phyloP scores from a whole-genome alignment of 2,797 vertebrate species.

The Agapornis canus region DNA sequence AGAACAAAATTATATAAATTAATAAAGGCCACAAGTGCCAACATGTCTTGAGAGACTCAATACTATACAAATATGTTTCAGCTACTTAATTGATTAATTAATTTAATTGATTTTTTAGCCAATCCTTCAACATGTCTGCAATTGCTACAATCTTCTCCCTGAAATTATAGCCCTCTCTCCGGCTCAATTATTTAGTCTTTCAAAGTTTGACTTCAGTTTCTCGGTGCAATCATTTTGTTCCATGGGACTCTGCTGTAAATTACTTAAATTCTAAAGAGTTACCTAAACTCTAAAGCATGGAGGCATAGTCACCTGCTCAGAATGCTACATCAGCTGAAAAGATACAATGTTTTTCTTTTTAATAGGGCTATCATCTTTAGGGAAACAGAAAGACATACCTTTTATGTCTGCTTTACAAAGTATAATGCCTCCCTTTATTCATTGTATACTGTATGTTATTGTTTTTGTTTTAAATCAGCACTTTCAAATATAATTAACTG shows the following conservation, averaged over 20 bases:
- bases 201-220: conserved; percentile 33
- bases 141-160: neutral
- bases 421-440: neutral
- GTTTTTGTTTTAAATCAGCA: neutral
- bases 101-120: conserved; percentile 8
- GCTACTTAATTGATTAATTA: neutral
- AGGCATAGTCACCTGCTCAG: neutral
- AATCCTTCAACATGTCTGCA: neutral
- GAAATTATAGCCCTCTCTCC: conserved; percentile 17
- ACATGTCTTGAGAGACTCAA: neutral
- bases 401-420: neutral
- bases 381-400: neutral
- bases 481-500: neutral
- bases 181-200: neutral
- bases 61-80: conserved; percentile 5
- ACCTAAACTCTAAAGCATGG: neutral
- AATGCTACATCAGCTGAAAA: neutral
- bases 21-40: neutral
- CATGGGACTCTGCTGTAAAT: neutral
- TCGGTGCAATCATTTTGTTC: conserved; percentile 15
- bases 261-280: neutral
- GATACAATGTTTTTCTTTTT: neutral
- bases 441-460: neutral
- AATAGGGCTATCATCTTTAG: neutral
- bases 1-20: neutral